A percentile compares a stretch with the other conserved stretches of the same genome.
phyloP scores from a whole-genome alignment of 30 jellyfish, hydroid and myxozoan genomes.

The Calvadosia cruxmelitensis region DNA sequence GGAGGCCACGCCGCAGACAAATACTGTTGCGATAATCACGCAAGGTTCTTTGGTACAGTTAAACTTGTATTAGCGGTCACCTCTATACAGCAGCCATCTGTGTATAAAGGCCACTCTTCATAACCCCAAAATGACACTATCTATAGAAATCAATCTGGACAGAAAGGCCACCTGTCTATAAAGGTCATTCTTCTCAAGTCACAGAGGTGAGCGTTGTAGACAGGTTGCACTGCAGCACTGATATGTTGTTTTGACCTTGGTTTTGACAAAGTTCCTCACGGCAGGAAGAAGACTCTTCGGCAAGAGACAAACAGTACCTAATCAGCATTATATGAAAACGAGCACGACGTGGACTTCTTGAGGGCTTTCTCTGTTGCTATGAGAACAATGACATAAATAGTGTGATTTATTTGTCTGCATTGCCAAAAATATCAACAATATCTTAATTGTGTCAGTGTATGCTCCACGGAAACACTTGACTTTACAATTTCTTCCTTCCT shows the following conservation, averaged over 20 bases:
- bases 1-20: slow-evolving; percentile 6
- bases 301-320: slow-evolving; percentile 26
- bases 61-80: too few relatives aligned
- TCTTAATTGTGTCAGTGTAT: slow-evolving; percentile 13
- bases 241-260: slow-evolving; percentile 2
- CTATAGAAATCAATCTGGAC: too few relatives aligned
- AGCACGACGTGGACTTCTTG: slow-evolving; percentile 10
- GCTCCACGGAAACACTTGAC: slow-evolving; percentile 7
- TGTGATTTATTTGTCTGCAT: slow-evolving; percentile 14
- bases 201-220: too few relatives aligned
- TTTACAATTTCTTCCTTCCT: slow-evolving; percentile 12
- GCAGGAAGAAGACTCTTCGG: slow-evolving; percentile 32
- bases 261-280: slow-evolving; percentile 22
- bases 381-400: slow-evolving; percentile 24
- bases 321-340: slow-evolving; percentile 25
- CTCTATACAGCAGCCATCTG: too few relatives aligned
- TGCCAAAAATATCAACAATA: slow-evolving; percentile 1
- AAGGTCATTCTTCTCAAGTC: too few relatives aligned
- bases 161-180: too few relatives aligned
- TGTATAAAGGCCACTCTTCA: too few relatives aligned
- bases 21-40: slow-evolving; percentile 22
- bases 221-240: slow-evolving; percentile 24
- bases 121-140: too few relatives aligned
- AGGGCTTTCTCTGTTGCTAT: slow-evolving; percentile 22
- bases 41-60: slow-evolving; percentile 17